phyloP scores from a whole-genome alignment of 2,113 vertebrate genomes.

The Gnathonemus echidnorhynchus region DNA sequence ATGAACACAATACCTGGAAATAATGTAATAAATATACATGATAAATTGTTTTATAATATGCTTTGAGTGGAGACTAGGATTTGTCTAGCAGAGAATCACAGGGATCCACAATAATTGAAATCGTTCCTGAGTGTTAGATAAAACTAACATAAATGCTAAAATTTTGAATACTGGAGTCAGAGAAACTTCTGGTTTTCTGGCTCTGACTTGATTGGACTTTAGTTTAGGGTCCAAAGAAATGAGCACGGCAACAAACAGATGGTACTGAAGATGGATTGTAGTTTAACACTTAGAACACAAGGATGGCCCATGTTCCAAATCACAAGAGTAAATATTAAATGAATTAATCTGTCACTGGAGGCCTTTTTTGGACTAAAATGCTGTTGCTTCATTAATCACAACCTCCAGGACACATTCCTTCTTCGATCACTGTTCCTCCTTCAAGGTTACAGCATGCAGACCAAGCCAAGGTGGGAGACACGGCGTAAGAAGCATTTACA shows the following conservation, averaged over 20 bases:
- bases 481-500: neutral
- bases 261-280: neutral
- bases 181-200: neutral
- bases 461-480: neutral
- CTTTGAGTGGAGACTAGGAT: neutral
- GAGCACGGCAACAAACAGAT: neutral
- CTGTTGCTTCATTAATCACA: neutral
- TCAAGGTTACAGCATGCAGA: neutral
- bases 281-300: neutral
- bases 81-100: neutral
- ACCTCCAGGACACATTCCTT: neutral
- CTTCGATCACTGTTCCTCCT: neutral
- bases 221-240: neutral
- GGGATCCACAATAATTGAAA: neutral
- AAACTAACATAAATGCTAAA: neutral
- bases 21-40: neutral
- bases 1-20: neutral
- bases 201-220: neutral
- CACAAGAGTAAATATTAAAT: neutral
- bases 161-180: neutral
- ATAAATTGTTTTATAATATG: neutral
- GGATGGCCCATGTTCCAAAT: neutral
- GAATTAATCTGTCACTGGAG: neutral
- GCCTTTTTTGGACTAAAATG: neutral
- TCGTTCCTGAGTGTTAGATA: neutral